Evolutionary conservation across 2,797 vertebrate genomes (phyloP), one percentile per base, ranked within the genome.

Genomic region (Denticeps clupeoides): DNA sequence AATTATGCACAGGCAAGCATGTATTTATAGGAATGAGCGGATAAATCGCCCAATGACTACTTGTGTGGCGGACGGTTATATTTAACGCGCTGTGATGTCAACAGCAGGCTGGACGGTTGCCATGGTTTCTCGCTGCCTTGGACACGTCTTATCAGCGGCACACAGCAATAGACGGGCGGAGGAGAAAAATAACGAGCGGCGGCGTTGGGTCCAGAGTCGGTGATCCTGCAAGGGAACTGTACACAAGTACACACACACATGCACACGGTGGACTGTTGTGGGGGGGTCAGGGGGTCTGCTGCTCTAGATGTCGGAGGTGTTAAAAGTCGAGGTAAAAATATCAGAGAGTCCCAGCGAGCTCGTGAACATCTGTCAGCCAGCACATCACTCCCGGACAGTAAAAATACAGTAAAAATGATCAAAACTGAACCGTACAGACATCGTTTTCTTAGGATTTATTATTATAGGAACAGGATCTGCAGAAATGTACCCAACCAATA

Each of bases 31-130:
- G 65, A 59, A 53, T 64, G 57, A 53, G 52, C 70, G 68, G 67
- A 80, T 75, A 75, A 76, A 76, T 65, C 70, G 55, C 70, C 68
- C 67, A 75, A 74, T 68, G 62, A 78, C 74, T 78, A 66, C 74
- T 74, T 74, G 75, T 69, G 75, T 62, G 66, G 73, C 67, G 48
- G 68, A 63, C 47, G 37, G 74, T 69, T 80, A 79, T 81, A 83
- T 83, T 82, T 82, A 82, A 82, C 72, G 53, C 58, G 54, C 70
- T 60, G 70, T 70, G 76, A 81, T 82, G 80, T 81, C 77, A 78
- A 80, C 77, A 80, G 58, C 62, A 61, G 72, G 68, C 76, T 78
- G 75, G 61, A 64, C 55, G 46, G 77, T 81, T 81, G 68, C 81
- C 82, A 82, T 82, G 77, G 79, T 78, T 79, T 79, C 78, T 60